Percentiles rank a stretch among this genome's conserved stretches.
phyloP scores from a whole-genome alignment of 2,113 vertebrate genomes.

The Solenodon paradoxus region DNA sequence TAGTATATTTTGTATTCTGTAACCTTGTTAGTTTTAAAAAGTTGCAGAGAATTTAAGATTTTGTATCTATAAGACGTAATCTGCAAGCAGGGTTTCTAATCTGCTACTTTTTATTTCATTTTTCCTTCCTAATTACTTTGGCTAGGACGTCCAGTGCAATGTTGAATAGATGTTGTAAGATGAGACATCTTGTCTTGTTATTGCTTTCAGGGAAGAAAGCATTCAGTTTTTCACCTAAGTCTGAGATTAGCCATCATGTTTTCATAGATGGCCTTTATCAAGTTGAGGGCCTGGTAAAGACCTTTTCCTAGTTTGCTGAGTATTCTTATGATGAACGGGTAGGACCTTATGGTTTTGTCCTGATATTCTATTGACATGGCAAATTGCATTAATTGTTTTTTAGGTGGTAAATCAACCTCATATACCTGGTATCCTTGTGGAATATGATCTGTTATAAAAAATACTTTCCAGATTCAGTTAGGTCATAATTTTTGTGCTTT shows the following conservation, averaged over 20 bases:
- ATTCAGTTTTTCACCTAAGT: neutral
- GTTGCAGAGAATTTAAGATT: neutral
- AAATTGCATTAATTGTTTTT: neutral
- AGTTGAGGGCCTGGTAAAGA: neutral
- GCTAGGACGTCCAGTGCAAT: neutral
- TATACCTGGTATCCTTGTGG: neutral
- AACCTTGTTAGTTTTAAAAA: neutral
- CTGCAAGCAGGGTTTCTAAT: neutral
- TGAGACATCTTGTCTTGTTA: neutral
- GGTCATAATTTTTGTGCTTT: neutral
- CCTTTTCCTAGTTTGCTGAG: neutral
- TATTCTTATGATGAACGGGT: neutral
- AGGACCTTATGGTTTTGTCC: neutral
- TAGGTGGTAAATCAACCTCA: neutral
- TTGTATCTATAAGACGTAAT: neutral
- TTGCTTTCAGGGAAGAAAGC: neutral
- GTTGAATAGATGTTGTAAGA: neutral
- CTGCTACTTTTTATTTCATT: neutral
- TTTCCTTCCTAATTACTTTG: neutral
- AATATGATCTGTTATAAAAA: neutral
- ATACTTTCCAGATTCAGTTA: neutral
- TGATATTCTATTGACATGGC: neutral
- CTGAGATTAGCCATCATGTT: neutral
- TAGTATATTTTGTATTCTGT: neutral
- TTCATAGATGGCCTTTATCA: too few species aligned